Conservation (phyloP, 2,113 vertebrate genomes). For the Eurypyga helias region DNA sequence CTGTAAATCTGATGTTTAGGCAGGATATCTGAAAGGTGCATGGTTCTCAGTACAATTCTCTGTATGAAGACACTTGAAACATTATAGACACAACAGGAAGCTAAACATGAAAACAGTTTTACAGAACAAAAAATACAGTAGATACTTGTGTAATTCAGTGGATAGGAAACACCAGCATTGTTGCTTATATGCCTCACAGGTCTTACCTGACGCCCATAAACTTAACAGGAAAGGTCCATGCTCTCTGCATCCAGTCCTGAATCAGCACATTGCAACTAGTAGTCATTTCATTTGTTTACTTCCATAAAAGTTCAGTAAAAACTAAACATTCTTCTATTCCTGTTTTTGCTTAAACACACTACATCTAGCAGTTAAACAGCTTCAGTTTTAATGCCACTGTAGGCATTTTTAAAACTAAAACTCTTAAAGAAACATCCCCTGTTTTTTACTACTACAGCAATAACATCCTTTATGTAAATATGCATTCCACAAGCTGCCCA, state of each 20-base stretch:
- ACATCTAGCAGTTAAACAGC: background rate
- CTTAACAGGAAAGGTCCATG: background rate
- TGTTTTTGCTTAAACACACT: background rate
- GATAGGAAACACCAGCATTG: background rate
- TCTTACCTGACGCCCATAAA: background rate
- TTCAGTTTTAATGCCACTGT: background rate
- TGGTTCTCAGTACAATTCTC: background rate
- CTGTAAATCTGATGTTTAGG: background rate
- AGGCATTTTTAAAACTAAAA: background rate
- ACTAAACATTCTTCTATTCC: background rate
- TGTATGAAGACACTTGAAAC: background rate
- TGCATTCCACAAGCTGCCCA: background rate
- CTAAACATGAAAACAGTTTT: background rate
- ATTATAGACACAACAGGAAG: background rate
- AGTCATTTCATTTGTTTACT: background rate
- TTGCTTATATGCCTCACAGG: fast-evolving
- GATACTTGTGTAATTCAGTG: background rate
- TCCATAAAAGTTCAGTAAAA: background rate
- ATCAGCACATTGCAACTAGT: background rate
- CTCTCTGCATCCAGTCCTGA: background rate
- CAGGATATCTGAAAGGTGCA: background rate
- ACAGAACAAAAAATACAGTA: background rate
- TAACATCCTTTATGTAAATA: background rate
- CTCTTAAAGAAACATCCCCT: background rate
- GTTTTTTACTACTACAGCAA: background rate